Conservation (phyloP, 1,140 invertebrate species). For the Drosophila pallidifrons region DNA sequence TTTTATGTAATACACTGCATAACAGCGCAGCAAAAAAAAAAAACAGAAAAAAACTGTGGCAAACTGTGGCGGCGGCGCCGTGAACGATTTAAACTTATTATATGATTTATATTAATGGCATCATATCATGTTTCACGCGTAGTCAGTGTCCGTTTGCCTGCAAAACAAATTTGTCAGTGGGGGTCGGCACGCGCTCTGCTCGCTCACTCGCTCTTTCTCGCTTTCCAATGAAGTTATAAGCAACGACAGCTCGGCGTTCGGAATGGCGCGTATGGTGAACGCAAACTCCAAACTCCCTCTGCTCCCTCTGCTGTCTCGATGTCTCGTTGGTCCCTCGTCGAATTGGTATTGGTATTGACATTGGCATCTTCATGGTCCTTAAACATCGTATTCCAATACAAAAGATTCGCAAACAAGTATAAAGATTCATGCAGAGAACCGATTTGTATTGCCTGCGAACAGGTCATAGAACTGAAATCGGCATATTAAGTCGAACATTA, state of each 20-base stretch:
- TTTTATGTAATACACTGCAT: constrained; percentile 42
- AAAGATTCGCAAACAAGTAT: neutral
- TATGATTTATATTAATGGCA: constrained; percentile 84
- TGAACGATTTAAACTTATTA: constrained; percentile 70
- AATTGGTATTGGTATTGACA: neutral
- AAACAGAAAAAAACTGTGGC: neutral
- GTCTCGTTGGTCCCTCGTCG: neutral
- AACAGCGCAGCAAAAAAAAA: constrained; percentile 5
- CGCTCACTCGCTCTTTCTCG: constrained; percentile 34
- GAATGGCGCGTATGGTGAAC: constrained; percentile 37
- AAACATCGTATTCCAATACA: neutral
- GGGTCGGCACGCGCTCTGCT: constrained; percentile 79
- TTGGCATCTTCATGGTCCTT: neutral
- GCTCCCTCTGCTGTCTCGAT: neutral
- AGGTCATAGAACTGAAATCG: neutral
- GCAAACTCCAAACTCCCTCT: neutral
- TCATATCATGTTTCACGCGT: constrained; percentile 85
- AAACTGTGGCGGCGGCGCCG: constrained; percentile 58
- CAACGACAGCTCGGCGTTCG: constrained; percentile 64
- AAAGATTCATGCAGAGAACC: neutral
- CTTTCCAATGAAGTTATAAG: constrained; percentile 78
- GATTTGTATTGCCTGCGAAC: neutral
- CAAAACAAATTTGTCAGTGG: constrained; percentile 84
- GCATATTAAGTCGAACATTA: neutral
- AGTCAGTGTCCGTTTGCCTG: constrained; percentile 76